Base-by-base conservation (phyloP, 2,113 vertebrate genomes). In the Xenopus laevis region DNA sequence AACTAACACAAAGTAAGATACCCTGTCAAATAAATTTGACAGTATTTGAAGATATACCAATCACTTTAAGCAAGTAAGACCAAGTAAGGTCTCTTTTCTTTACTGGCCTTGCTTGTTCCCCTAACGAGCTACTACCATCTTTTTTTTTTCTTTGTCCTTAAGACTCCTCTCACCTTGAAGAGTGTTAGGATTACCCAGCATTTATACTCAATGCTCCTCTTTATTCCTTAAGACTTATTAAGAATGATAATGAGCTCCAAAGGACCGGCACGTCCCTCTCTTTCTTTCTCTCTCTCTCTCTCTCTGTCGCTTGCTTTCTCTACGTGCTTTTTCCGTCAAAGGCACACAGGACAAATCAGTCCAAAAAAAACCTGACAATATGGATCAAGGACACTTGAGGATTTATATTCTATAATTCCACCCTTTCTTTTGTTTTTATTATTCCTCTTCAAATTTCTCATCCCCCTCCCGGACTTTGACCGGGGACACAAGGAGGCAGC, bases 141-240 rank as follows among this genome's bases (percentile, higher is more conserved):
- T 79, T 86, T 84, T 83, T 84, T 87, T 81, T 85, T 87, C 86
- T 84, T 84, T 93, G 92, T 95, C 93, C 92, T 93, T 86, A 90
- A 91, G 92, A 94, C 92, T 95, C 91, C 89, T 87, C 93, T 98
- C 95, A 98, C 97, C 97, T 98, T 99, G 97, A 93, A 89, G 91
- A 92, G 94, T 90, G 93, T 92, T 92, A 94, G 95, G 95, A 98
- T 99, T 99, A 98, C 94, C 89, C 90, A 94, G 95, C 95, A 95
- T 98, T 97, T 96, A 96, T 93, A 94, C 95, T 95, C 92, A 92
- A 93, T 90, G 93, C 94, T 94, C 91, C 91, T 88, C 89, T 92
- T 95, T 95, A 95, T 98, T 98, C 95, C 94, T 95, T 98, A 98
- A 98, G 95, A 96, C 96, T 98, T 98, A 99, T 99, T 99, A 98